phyloP scores from a whole-genome alignment of 2,888 invertebrate genomes.

The Drosophila eohydei region DNA sequence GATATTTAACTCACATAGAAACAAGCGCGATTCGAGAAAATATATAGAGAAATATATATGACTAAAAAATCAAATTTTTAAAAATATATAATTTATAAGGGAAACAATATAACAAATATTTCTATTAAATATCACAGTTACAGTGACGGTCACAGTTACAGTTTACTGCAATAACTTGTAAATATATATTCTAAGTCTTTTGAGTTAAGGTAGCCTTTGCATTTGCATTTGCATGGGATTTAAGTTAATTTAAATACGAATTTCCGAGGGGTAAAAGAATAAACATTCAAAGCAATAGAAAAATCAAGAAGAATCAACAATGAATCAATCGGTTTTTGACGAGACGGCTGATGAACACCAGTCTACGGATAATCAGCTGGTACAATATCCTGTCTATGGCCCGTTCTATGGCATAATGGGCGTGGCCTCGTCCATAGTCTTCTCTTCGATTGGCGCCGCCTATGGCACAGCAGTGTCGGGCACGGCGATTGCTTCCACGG shows the following conservation, averaged over 20 bases:
- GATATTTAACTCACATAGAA: neutral
- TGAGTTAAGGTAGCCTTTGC: constrained; percentile 27
- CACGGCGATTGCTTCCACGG: constrained; percentile 99
- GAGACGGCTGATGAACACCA: neutral
- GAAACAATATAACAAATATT: neutral
- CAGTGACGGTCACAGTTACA: neutral
- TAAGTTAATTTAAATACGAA: constrained; percentile 31
- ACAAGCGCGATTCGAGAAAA: neutral
- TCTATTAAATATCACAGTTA: neutral
- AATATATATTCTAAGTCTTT: constrained; percentile 3
- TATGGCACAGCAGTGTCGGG: constrained; percentile 87
- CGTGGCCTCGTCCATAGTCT: constrained; percentile 50
- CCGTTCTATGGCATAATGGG: constrained; percentile 72
- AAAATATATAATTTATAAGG: neutral
- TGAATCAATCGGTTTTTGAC: no score
- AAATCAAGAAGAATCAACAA: neutral
- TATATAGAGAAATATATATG: neutral
- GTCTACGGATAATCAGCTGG: neutral
- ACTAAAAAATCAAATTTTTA: neutral
- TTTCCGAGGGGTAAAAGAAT: constrained; percentile 2
- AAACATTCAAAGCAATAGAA: neutral
- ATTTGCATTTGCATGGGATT: constrained; percentile 50
- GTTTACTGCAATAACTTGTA: constrained; percentile 8
- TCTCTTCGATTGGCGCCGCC: constrained; percentile 90
- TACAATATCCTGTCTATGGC: constrained; percentile 43